Conservation (phyloP, 1,140 invertebrate genomes). For the Papilio xuthus region DNA sequence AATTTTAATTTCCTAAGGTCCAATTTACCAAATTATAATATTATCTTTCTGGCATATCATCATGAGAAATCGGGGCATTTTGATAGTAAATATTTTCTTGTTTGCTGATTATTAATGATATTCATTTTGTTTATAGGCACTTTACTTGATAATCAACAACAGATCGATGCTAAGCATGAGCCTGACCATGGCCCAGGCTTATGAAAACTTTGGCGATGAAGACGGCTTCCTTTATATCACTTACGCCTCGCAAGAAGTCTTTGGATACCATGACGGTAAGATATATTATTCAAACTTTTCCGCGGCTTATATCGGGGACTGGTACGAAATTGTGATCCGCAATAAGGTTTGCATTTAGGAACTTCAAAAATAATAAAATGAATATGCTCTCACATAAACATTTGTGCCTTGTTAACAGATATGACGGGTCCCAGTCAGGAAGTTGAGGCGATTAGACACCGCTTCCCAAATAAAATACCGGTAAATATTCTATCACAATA, state of each 20-base stretch:
- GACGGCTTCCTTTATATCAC: constrained; percentile 94
- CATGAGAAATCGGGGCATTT: too few species aligned
- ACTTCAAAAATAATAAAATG: neutral
- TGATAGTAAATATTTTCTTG: too few species aligned
- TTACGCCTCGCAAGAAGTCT: constrained; percentile 94
- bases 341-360: neutral
- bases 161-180: constrained; percentile 90
- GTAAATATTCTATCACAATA: constrained; percentile 64
- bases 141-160: constrained; percentile 92
- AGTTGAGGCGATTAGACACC: constrained; percentile 80
- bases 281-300: neutral
- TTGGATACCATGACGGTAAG: constrained; percentile 83
- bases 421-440: constrained; percentile 77
- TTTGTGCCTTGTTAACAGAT: constrained; percentile 56
- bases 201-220: constrained; percentile 87
- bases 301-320: too few species aligned
- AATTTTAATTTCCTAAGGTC: too few species aligned
- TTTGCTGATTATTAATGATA: too few species aligned
- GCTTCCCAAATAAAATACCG: constrained; percentile 83
- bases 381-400: neutral
- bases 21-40: constrained; percentile 15
- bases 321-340: neutral
- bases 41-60: too few species aligned
- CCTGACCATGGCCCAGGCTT: constrained; percentile 90
- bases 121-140: constrained; percentile 83